These are phyloP conservation scores for Diplolepis rosae DNA, from an alignment of 2,888 invertebrate species.

Conservation along the genomic window DNA sequence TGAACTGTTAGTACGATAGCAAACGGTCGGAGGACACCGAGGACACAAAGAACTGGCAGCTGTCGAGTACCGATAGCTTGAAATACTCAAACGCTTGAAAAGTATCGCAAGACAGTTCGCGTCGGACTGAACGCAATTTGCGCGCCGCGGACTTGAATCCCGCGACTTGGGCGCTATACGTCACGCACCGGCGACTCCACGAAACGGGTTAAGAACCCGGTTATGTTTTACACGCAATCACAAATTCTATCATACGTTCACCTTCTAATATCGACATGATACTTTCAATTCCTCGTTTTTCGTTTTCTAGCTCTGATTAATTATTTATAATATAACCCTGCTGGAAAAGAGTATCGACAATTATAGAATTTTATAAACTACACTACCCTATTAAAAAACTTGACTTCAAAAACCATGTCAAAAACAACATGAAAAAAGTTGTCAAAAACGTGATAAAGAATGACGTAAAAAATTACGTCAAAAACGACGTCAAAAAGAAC, in stretches of 20 bases:
- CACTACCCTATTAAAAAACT: too few species aligned
- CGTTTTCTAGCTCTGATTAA: too few species aligned
- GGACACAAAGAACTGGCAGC: conserved; percentile 30
- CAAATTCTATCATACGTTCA: conserved; percentile 21
- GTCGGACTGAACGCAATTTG: conserved; percentile 9
- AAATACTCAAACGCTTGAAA: neutral
- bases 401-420: too few species aligned
- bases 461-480: too few species aligned
- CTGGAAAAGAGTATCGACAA: neutral
- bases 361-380: too few species aligned
- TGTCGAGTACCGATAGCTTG: neutral
- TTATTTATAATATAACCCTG: too few species aligned
- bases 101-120: conserved; percentile 29
- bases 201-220: conserved; percentile 14
- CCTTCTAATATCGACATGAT: conserved; percentile 14
- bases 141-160: conserved; percentile 20
- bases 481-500: too few species aligned
- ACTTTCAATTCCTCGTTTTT: conserved; percentile 2
- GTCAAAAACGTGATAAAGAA: too few species aligned
- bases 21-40: conserved; percentile 29
- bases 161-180: conserved; percentile 19
- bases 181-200: conserved; percentile 11
- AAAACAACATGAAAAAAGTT: too few species aligned
- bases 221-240: conserved; percentile 20
- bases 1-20: conserved; percentile 21